These are phyloP conservation scores for Micromesistius poutassou DNA, from an alignment of 2,797 vertebrate species.

Conservation along the genomic window DNA sequence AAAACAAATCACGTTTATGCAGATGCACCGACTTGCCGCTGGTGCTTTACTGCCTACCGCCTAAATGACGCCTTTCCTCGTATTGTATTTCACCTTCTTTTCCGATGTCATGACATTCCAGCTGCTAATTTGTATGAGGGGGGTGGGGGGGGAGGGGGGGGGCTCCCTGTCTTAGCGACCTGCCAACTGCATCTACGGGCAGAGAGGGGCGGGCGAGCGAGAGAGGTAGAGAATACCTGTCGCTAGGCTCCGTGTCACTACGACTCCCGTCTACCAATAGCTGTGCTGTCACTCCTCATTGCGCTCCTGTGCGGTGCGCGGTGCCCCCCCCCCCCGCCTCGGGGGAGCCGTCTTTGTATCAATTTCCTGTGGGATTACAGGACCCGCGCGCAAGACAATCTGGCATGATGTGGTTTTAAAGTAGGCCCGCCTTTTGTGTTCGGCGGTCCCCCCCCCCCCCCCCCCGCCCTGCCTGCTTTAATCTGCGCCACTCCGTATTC, in stretches of 20 bases:
- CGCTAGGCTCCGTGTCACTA: slow-evolving; percentile 53
- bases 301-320: slow-evolving; percentile 53
- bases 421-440: slow-evolving; percentile 60
- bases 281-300: slow-evolving; percentile 64
- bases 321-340: too few relatives aligned
- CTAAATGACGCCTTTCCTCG: slow-evolving; percentile 48
- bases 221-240: background rate
- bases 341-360: slow-evolving; percentile 69
- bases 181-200: slow-evolving; percentile 51
- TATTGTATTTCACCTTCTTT: slow-evolving; percentile 64
- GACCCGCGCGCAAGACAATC: slow-evolving; percentile 67
- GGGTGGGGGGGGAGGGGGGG: too few relatives aligned
- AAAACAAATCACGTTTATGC: slow-evolving; percentile 35
- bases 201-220: slow-evolving; percentile 9
- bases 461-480: slow-evolving; percentile 72
- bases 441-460: slow-evolving; percentile 57
- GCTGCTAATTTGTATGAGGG: slow-evolving; percentile 45
- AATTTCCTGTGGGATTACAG: slow-evolving; percentile 65
- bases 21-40: slow-evolving; percentile 6
- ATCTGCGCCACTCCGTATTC: slow-evolving; percentile 68
- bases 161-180: slow-evolving; percentile 25
- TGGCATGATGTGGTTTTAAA: slow-evolving; percentile 71
- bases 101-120: slow-evolving; percentile 64
- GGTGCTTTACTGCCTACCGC: slow-evolving; percentile 13
- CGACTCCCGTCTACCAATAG: slow-evolving; percentile 59